These are phyloP conservation scores for Otocyon megalotis DNA, from an alignment of 2,113 vertebrate genomes.

Conservation along the genomic window DNA sequence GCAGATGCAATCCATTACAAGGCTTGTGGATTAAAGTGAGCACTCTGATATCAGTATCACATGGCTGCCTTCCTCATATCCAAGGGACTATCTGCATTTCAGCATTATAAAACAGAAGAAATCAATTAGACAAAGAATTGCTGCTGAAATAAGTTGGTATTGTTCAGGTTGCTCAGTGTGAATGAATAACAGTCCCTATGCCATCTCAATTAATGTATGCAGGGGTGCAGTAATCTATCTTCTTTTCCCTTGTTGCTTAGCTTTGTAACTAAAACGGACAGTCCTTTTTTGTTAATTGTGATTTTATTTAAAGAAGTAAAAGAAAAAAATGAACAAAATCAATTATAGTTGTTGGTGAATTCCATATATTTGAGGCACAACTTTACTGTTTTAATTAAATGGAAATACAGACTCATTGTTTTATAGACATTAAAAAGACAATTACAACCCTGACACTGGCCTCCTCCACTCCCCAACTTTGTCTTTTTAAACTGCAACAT, in stretches of 20 bases:
- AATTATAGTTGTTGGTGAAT: conserved; percentile 83
- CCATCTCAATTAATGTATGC: conserved; percentile 75
- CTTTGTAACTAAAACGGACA: conserved; percentile 79
- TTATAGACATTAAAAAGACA: conserved; percentile 83
- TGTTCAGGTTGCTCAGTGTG: conserved; percentile 53
- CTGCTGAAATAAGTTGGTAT: conserved; percentile 48
- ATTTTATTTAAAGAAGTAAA: conserved; percentile 57
- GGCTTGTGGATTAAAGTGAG: not conserved
- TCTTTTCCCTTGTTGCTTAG: conserved; percentile 76
- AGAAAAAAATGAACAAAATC: conserved; percentile 83
- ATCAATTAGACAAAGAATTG: conserved; percentile 55
- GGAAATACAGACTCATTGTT: conserved; percentile 86
- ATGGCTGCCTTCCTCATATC: not conserved
- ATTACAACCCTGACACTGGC: conserved; percentile 77
- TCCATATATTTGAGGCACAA: conserved; percentile 78
- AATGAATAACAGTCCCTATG: conserved; percentile 72
- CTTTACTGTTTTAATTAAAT: conserved; percentile 91
- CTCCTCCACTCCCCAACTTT: not conserved
- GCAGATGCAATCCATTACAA: too few relatives aligned
- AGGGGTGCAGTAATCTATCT: conserved; percentile 76
- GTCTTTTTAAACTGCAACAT: not conserved
- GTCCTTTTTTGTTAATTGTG: conserved; percentile 81
- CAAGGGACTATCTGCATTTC: not conserved
- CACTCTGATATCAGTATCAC: not conserved
- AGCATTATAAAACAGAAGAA: conserved; percentile 43